A percentile compares a stretch with the other conserved stretches of the same genome.
phyloP scores from a whole-genome alignment of 2,113 vertebrate genomes.

The Dromaius novaehollandiae region DNA sequence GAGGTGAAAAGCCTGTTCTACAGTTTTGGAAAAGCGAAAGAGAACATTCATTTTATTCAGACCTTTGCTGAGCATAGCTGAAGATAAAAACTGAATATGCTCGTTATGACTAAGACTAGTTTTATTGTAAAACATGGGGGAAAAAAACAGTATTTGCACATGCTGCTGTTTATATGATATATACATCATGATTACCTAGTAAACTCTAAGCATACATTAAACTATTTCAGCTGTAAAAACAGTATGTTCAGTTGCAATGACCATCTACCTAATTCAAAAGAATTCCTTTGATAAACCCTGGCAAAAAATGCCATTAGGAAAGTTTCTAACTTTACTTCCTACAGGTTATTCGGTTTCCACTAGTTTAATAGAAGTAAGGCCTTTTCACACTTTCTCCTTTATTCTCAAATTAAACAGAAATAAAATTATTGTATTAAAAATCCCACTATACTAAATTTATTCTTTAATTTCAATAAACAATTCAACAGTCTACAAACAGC shows the following conservation, averaged over 20 bases:
- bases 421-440: neutral
- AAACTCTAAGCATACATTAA: neutral
- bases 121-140: neutral
- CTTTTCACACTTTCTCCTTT: neutral
- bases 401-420: neutral
- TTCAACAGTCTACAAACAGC: neutral
- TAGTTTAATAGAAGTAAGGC: neutral
- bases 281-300: neutral
- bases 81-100: neutral
- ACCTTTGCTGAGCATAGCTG: neutral
- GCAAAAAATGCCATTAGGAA: neutral
- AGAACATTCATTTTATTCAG: neutral
- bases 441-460: neutral
- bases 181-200: neutral
- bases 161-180: neutral
- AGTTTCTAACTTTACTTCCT: neutral
- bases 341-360: too few species aligned
- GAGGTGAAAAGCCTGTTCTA: neutral
- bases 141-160: neutral
- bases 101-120: neutral
- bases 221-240: neutral
- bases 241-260: neutral
- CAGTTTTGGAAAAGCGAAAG: neutral
- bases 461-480: neutral
- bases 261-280: neutral